Base-by-base conservation (phyloP, 2,888 invertebrate genomes). In the Cetonia aurata region DNA sequence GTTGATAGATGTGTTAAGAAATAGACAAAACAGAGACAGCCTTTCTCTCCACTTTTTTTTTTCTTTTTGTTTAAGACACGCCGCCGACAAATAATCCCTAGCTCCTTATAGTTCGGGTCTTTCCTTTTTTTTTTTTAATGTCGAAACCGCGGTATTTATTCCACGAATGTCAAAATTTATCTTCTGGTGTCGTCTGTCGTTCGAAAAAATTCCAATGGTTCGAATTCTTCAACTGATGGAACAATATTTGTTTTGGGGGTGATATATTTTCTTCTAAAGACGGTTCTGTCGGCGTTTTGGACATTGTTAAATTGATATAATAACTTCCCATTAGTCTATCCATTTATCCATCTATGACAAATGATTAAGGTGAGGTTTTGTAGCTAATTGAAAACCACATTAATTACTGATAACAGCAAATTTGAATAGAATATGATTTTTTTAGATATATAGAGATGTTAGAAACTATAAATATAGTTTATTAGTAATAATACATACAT, bases 1-100 rank as follows among this genome's bases (percentile, higher is more conserved):
- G 19, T 62, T 62, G 62, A 62, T 62, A 62, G 48, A 62, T 62
- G 62, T 62, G 62, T 62, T 62, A 62, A 62, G 50, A 33, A 50
- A 62, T 62, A 62, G 62, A 62, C 62, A 62, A 62, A 62, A 62
- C 48, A 62, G 48, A 31, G 62, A 62, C 48, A 31, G 33, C 48
- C 10, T 15, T 62, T 62, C 48, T 37, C 46, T n/a, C n/a, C 13
- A 48, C n/a, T 62, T 25, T 62, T 62, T 31, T 13, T 48, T 1
- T 25, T 62, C 4, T 62, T 62, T 31, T 13, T 48, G 25, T 25
- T 25, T 46, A 48, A 62, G 62, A 62, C 48, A 37, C 31, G 13
- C 62, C 25, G 25, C 25, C 48, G 62, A 62, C 62, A 62, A 62
- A 62, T 62, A 60, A 46, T 33, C 33, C 56, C 37, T 12, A 31